These are phyloP conservation scores for Ondatra zibethicus DNA, from an alignment of 2,113 vertebrate species.

Conservation along the genomic window DNA sequence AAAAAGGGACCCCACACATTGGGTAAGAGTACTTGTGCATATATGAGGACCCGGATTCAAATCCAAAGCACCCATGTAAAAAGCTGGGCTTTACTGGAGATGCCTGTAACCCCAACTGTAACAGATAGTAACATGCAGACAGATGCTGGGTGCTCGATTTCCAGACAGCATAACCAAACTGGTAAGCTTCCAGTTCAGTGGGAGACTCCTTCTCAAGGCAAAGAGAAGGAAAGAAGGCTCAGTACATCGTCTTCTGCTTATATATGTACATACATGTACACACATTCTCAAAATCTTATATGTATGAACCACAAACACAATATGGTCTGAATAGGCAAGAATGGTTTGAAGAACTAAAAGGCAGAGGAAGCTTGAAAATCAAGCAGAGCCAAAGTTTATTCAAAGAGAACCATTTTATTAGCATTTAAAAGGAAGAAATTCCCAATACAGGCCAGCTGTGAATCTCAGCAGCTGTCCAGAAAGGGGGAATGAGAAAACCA, in stretches of 20 bases:
- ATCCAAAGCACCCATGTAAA: background rate
- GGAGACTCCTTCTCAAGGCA: background rate
- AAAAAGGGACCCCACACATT: background rate
- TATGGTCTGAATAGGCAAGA: background rate
- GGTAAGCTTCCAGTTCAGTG: background rate
- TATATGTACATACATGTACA: background rate
- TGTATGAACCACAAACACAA: background rate
- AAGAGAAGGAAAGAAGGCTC: background rate
- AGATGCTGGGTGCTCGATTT: background rate
- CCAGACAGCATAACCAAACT: background rate
- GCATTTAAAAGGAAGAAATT: background rate
- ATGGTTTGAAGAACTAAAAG: background rate
- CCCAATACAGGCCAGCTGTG: background rate
- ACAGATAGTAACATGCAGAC: background rate
- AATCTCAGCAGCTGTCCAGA: background rate
- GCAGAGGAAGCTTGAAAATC: background rate
- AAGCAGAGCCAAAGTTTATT: background rate
- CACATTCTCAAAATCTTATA: background rate
- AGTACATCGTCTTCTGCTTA: background rate
- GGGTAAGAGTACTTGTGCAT: background rate
- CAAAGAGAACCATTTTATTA: background rate
- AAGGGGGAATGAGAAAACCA: background rate
- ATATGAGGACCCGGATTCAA: background rate
- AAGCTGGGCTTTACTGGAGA: background rate
- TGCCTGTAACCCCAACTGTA: background rate